phyloP scores from a whole-genome alignment of 1,140 invertebrate species.

The Neodiprion virginianus region DNA sequence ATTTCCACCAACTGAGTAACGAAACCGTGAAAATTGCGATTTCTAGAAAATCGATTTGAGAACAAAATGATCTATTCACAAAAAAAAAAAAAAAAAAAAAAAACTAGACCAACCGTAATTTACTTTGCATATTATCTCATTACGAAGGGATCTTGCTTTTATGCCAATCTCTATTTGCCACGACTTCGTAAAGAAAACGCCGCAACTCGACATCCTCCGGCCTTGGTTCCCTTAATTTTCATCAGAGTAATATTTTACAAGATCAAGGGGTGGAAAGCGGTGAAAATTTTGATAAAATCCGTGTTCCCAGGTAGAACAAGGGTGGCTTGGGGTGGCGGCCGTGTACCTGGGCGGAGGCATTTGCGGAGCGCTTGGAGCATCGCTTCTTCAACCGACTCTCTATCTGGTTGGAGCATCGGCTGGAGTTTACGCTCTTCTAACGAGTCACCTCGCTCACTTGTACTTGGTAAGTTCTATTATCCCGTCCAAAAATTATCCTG shows the following conservation, averaged over 20 bases:
- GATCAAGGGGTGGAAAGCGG: too few species aligned
- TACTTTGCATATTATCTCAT: neutral
- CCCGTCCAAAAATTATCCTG: neutral
- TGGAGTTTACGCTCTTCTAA: slow-evolving; percentile 92
- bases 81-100: slow-evolving; percentile 7
- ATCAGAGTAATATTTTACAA: too few species aligned
- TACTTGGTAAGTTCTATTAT: slow-evolving; percentile 72
- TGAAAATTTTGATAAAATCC: neutral
- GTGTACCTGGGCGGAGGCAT: slow-evolving; percentile 76
- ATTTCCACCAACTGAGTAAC: too few species aligned
- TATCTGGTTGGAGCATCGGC: slow-evolving; percentile 89
- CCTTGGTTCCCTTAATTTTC: too few species aligned
- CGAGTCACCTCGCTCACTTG: slow-evolving; percentile 89
- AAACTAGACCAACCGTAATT: slow-evolving; percentile 19
- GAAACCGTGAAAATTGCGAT: too few species aligned
- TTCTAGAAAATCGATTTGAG: too few species aligned
- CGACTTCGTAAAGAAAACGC: too few species aligned
- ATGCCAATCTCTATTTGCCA: neutral
- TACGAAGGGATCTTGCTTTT: slow-evolving; percentile 11
- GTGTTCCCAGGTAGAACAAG: slow-evolving; percentile 78
- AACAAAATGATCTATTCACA: slow-evolving; percentile 6
- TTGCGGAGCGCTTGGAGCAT: slow-evolving; percentile 78
- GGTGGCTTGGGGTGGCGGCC: slow-evolving; percentile 73
- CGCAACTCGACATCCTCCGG: too few species aligned
- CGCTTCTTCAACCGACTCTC: slow-evolving; percentile 78